phyloP scores from a whole-genome alignment of 2,888 invertebrate genomes.

The Acleris emargana region DNA sequence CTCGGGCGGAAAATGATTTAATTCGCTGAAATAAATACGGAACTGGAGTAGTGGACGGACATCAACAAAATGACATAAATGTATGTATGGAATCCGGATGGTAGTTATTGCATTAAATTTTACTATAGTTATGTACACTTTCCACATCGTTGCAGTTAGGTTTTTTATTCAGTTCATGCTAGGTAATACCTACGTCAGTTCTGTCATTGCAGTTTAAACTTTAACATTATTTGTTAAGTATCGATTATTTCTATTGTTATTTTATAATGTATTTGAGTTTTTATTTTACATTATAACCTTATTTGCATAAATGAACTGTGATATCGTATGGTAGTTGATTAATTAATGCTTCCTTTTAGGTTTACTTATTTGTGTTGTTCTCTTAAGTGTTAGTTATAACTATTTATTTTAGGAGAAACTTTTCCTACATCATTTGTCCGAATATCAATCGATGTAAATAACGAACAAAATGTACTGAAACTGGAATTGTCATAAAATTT shows the following conservation, averaged over 20 bases:
- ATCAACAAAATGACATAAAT: neutral
- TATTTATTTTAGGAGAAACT: constrained; percentile 44
- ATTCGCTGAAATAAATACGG: neutral
- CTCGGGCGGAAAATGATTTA: constrained; percentile 6
- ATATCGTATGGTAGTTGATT: constrained; percentile 79
- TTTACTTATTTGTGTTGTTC: constrained; percentile 50
- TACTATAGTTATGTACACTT: neutral
- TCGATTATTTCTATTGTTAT: constrained; percentile 45
- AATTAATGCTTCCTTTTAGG: constrained; percentile 70
- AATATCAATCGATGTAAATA: constrained; percentile 59
- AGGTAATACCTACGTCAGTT: constrained; percentile 36
- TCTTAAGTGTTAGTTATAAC: constrained; percentile 43
- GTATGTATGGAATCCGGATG: constrained; percentile 10
- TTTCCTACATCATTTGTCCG: constrained; percentile 39
- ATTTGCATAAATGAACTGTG: constrained; percentile 84
- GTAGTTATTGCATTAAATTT: constrained; percentile 7
- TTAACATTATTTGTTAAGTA: constrained; percentile 39
- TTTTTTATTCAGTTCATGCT: constrained; percentile 5
- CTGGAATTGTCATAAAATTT: constrained; percentile 72
- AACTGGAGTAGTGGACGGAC: constrained; percentile 10
- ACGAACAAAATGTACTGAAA: constrained; percentile 58
- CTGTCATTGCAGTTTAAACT: constrained; percentile 58
- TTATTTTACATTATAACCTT: constrained; percentile 57
- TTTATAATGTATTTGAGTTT: constrained; percentile 49
- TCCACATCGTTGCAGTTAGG: constrained; percentile 1